A percentile compares a stretch with the other conserved stretches of the same genome.
Evolutionary conservation across 1,140 invertebrate species (phyloP).

Genomic region (Calliopsis andreniformis): DNA sequence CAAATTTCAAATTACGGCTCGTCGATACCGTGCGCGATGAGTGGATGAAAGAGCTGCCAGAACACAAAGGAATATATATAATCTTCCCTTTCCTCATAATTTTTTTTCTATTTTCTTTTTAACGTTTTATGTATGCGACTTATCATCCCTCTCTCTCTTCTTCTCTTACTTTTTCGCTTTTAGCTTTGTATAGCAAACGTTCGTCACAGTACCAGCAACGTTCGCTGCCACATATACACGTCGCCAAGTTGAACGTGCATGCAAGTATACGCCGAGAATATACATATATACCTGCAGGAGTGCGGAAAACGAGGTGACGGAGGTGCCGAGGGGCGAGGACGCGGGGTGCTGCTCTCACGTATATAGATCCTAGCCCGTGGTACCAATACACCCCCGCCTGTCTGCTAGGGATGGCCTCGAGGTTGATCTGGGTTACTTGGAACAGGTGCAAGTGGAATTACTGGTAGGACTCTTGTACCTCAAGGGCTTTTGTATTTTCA

Average conservation of each 20-base stretch:
- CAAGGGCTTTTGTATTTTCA: no score
- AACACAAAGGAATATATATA: constrained; percentile 25
- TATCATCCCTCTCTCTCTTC: background rate
- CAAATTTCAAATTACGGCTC: constrained; percentile 9
- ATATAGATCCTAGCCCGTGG: constrained; percentile 18
- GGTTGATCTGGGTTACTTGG: background rate
- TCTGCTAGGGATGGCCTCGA: background rate
- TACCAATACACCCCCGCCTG: background rate
- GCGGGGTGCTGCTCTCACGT: background rate
- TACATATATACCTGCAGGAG: constrained; percentile 22
- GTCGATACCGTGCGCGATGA: constrained; percentile 1
- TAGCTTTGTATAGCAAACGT: background rate
- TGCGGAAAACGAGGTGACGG: constrained; percentile 21
- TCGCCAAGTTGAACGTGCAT: constrained; percentile 8
- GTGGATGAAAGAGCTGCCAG: constrained; percentile 2
- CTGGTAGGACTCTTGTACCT: no score
- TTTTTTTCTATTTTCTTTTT: no score
- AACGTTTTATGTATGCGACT: background rate
- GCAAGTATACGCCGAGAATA: no score
- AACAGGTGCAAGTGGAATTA: background rate
- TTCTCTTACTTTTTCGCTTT: background rate
- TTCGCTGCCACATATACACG: constrained; percentile 14
- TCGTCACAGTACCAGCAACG: constrained; percentile 7
- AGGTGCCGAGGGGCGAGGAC: background rate
- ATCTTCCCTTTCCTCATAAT: constrained; percentile 4